Base-by-base conservation (phyloP, 2,888 invertebrate species). In the Chymomyza caudatula region DNA sequence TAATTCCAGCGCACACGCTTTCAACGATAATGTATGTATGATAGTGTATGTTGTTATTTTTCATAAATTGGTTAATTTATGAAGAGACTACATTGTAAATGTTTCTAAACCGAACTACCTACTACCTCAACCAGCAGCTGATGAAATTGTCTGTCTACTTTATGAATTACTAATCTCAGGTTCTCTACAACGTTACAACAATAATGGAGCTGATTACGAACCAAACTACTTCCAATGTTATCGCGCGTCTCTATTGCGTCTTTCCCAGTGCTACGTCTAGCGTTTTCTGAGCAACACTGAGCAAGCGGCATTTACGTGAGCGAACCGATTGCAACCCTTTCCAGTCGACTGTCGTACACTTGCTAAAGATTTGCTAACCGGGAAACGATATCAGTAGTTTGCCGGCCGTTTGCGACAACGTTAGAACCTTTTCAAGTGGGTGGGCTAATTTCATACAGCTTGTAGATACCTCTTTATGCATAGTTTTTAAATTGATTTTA, bases 371-470 rank as follows among this genome's bases (percentile, higher is more conserved):
- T 69, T 55, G 73, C 74, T 64, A 70, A 68, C 65, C 63, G 67
- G 60, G 59, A 57, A 53, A 5, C 61, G 65, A 70, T 77, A 71
- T 80, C 80, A 81, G 80, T 81, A 83, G 56, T 70, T 68, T 71
- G 71, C 73, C 70, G 64, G 67, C 29, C 29, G 29, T 68, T 68
- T 57, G 59, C 78, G 66, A 71, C 73, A 23, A 43, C 42, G 67
- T 54, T 64, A 77, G 73, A 82, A 71, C 47, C 47, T 47, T 11
- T 5, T 4, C 77, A 55, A 55, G 6, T 20, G 47, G 63, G 55
- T 53, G 44, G 60, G 51, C 68, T 58, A 52, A 52, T 13, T 25
- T 43, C 37, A 37, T 49, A 42, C 6, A 25, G 25, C 15, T 43
- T 43, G 43, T 43, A 0, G 47, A 8, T 19, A 47, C 4, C 47